phyloP scores from a whole-genome alignment of 2,888 invertebrate species.

The Brachypalpus laphriformis region DNA sequence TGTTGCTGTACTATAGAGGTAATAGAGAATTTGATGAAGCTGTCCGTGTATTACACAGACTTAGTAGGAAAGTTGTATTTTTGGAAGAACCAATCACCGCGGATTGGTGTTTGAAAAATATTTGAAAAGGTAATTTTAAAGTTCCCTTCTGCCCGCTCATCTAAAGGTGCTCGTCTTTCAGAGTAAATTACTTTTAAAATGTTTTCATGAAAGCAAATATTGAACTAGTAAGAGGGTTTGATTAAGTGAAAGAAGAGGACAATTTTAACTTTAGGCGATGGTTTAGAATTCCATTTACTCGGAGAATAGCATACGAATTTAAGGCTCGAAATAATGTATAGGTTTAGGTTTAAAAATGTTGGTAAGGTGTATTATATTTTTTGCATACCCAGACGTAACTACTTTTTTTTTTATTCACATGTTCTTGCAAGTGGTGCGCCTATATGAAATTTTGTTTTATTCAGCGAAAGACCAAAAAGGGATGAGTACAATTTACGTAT shows the following conservation, averaged over 20 bases:
- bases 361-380: no score
- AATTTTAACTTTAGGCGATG: no score
- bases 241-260: neutral
- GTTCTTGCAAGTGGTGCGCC: no score
- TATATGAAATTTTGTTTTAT: no score
- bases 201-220: neutral
- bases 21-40: neutral
- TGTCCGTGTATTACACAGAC: neutral
- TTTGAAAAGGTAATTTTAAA: neutral
- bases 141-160: neutral
- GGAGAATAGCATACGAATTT: no score
- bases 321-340: no score
- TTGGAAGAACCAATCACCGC: neutral
- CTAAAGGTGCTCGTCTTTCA: neutral
- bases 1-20: neutral
- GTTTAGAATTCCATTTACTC: no score
- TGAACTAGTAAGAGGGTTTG: neutral
- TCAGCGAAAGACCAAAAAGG: no score
- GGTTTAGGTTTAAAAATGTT: no score
- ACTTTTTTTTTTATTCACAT: no score
- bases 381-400: no score
- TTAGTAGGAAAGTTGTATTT: neutral
- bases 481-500: no score
- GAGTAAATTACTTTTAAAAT: neutral
- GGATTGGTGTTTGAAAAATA: neutral